Conservation (phyloP, 1,140 invertebrate genomes). For the Galleria mellonella region DNA sequence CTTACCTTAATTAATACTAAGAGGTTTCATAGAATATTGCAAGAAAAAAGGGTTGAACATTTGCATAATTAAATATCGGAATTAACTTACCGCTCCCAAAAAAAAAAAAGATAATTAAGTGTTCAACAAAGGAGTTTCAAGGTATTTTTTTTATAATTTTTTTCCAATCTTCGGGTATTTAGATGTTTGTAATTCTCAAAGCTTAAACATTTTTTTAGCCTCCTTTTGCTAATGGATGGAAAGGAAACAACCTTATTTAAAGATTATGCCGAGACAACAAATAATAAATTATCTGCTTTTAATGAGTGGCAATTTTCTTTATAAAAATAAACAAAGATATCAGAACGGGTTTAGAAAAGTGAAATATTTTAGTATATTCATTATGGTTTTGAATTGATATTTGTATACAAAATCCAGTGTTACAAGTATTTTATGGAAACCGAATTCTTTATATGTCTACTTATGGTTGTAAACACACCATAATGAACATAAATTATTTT, state of each 20-base stretch:
- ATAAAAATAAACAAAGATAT: not conserved
- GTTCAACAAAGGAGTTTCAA: constrained; percentile 27
- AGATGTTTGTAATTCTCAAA: constrained; percentile 34
- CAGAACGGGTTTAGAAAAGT: not conserved
- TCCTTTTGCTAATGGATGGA: constrained; percentile 37
- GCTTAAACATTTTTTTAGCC: constrained; percentile 25
- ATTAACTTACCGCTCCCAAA: constrained; percentile 31
- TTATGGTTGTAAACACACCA: no score
- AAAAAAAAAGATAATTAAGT: constrained; percentile 39
- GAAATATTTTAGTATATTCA: no score
- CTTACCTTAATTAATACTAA: constrained; percentile 26
- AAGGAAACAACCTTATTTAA: constrained; percentile 26
- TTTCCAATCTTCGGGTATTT: constrained; percentile 22
- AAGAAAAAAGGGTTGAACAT: constrained; percentile 33
- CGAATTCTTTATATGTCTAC: no score
- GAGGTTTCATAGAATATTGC: constrained; percentile 10
- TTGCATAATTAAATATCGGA: constrained; percentile 59
- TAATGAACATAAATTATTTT: no score
- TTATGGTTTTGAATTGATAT: no score
- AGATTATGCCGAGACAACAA: constrained; percentile 16
- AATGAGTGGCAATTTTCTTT: constrained; percentile 13
- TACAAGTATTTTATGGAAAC: no score
- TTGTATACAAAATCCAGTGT: no score
- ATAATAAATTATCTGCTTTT: constrained; percentile 19
- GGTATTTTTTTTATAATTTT: constrained; percentile 35